Conservation (phyloP, 2,113 vertebrate genomes). For the Arizona elegans region DNA sequence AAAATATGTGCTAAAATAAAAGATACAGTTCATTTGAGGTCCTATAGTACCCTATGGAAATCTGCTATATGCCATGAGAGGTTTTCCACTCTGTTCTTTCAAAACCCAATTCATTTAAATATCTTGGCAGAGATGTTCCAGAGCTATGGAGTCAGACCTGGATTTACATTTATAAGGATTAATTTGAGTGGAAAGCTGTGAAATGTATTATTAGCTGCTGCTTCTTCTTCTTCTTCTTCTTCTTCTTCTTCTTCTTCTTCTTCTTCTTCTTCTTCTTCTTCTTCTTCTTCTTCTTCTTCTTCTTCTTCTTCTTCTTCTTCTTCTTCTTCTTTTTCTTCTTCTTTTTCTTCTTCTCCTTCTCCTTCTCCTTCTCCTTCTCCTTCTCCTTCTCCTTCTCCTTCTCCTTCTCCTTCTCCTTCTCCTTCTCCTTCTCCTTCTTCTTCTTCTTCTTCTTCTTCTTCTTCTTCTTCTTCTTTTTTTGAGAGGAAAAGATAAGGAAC, state of each 20-base stretch:
- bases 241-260: background rate
- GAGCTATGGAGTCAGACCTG: background rate
- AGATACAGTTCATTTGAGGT: background rate
- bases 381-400: background rate
- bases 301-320: background rate
- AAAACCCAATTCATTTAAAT: background rate
- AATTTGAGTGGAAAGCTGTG: background rate
- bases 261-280: too few relatives aligned
- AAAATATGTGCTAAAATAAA: background rate
- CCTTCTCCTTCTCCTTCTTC: too few relatives aligned
- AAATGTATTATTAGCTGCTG: background rate
- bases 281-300: too few relatives aligned
- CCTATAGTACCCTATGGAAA: background rate
- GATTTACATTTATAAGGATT: slow-evolving; percentile 18
- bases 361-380: background rate
- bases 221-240: background rate
- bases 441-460: background rate
- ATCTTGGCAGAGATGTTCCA: background rate
- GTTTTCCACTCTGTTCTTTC: background rate
- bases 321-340: too few relatives aligned
- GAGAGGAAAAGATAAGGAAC: background rate
- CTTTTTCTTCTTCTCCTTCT: background rate
- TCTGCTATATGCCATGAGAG: background rate
- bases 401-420: too few relatives aligned
- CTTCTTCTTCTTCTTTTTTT: background rate